Conservation (phyloP, 2,797 vertebrate genomes). For the Streptopelia turtur region DNA sequence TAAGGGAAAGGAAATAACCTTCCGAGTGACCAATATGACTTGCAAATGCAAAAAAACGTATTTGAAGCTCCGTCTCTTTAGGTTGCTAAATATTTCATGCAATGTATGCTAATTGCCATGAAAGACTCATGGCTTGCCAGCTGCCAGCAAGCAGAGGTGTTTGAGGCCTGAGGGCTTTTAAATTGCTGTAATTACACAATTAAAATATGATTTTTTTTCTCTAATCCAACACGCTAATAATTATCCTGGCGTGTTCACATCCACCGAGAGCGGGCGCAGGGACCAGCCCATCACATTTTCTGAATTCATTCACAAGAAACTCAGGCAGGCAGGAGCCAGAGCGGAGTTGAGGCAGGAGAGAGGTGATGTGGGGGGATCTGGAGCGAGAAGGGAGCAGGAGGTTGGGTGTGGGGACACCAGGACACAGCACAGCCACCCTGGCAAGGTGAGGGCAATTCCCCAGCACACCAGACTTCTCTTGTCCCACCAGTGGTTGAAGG, state of each 20-base stretch:
- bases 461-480: not conserved
- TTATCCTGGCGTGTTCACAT: not conserved
- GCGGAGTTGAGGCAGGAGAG: not conserved
- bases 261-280: not conserved
- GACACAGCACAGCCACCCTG: not conserved
- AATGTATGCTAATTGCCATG: not conserved
- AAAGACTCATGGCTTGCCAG: not conserved
- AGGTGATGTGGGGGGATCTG: not conserved
- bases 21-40: not conserved
- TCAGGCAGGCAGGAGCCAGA: not conserved
- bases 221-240: not conserved
- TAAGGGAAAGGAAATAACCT: not conserved
- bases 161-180: slow-evolving; percentile 15
- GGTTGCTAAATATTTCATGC: not conserved
- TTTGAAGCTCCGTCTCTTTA: not conserved
- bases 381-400: not conserved
- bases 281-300: not conserved
- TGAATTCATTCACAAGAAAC: not conserved
- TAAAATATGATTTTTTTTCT: slow-evolving; percentile 37
- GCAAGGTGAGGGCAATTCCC: not conserved
- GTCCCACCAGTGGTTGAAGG: not conserved
- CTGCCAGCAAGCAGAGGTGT: slow-evolving; percentile 28
- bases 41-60: not conserved
- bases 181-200: slow-evolving; percentile 57
- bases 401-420: not conserved